phyloP scores from a whole-genome alignment of 2,113 vertebrate genomes.

The Benitochromis conjunctus region DNA sequence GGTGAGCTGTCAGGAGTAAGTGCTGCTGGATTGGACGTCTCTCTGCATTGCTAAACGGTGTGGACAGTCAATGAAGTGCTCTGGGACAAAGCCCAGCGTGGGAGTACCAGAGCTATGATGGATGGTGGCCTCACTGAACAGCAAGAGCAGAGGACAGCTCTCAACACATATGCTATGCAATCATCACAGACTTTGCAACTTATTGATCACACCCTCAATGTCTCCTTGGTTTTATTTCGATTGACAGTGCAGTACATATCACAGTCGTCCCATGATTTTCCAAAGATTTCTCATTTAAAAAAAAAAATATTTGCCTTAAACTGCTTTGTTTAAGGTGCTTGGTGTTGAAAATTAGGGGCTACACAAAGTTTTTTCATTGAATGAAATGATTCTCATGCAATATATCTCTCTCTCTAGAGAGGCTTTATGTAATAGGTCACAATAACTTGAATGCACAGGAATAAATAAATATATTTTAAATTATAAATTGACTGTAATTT shows the following conservation, averaged over 20 bases:
- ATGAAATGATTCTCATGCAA: neutral
- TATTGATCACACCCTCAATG: neutral
- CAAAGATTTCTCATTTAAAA: neutral
- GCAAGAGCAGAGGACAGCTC: neutral
- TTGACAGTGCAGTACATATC: neutral
- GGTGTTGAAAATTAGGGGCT: neutral
- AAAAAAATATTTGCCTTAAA: neutral
- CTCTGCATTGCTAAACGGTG: slow-evolving; percentile 36
- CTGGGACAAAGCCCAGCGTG: slow-evolving; percentile 74
- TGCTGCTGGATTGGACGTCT: neutral
- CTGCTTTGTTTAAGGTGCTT: neutral
- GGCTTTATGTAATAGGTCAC: neutral
- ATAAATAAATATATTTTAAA: slow-evolving; percentile 27
- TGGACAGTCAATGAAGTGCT: slow-evolving; percentile 79
- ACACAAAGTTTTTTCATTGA: neutral
- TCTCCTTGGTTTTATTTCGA: neutral
- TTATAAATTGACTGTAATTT: neutral
- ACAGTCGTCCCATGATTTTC: neutral
- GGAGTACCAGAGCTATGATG: slow-evolving; percentile 78
- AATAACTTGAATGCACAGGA: neutral
- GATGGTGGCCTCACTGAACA: slow-evolving; percentile 52
- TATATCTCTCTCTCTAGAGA: neutral
- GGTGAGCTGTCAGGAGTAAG: slow-evolving; percentile 38
- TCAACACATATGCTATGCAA: neutral
- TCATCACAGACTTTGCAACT: neutral